Percentiles rank a stretch among this genome's conserved stretches.
Evolutionary conservation across 2,888 invertebrate genomes (phyloP).

Genomic region (Mythimna vitellina): DNA sequence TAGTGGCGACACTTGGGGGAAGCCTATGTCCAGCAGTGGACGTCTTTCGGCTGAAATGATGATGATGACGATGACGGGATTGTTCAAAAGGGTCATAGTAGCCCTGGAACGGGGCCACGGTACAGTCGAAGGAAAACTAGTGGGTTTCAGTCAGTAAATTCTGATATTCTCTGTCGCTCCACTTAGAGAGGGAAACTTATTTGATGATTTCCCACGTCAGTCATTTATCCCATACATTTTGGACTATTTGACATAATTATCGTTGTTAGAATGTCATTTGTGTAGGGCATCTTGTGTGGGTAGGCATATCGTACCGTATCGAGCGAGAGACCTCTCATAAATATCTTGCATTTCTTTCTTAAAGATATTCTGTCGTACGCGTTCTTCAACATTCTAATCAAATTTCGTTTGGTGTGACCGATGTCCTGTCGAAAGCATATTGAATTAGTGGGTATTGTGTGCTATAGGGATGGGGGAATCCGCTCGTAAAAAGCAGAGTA

Average conservation of each 20-base stretch:
- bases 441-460: conserved; percentile 40
- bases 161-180: too few species aligned
- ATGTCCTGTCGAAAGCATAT: conserved; percentile 75
- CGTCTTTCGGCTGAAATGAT: too few species aligned
- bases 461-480: too few species aligned
- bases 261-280: background rate
- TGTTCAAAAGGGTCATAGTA: too few species aligned
- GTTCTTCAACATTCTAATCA: conserved; percentile 79
- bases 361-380: conserved; percentile 75
- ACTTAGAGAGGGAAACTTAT: too few species aligned
- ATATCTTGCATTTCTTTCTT: conserved; percentile 83
- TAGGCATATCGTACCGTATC: conserved; percentile 81
- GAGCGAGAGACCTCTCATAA: conserved; percentile 75
- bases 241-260: background rate
- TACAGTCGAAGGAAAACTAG: too few species aligned
- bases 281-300: conserved; percentile 17
- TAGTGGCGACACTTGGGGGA: too few species aligned
- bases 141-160: too few species aligned
- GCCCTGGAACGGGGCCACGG: too few species aligned
- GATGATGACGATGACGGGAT: too few species aligned
- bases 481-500: too few species aligned
- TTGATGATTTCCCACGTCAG: background rate
- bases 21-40: too few species aligned
- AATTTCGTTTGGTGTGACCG: conserved; percentile 72
- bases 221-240: background rate